Percentiles rank a stretch among this genome's conserved stretches.
Evolutionary conservation across 2,888 invertebrate genomes (phyloP).

Genomic region (Anagyrus pseudococci): DNA sequence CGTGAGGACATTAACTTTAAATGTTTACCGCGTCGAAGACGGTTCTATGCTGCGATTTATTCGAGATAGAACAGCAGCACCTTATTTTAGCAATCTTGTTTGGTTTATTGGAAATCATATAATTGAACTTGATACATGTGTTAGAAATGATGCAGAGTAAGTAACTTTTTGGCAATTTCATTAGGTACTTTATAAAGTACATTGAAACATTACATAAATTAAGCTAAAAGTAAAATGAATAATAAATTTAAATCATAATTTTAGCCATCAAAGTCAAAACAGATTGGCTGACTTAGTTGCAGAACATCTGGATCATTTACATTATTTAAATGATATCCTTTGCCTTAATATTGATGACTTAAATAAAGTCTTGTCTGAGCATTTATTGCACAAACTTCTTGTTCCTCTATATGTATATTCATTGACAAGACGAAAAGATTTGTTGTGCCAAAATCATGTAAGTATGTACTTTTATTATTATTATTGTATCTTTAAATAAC

Average conservation of each 20-base stretch:
- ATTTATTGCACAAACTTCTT: conserved; percentile 89
- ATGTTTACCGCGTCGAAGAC: conserved; percentile 95
- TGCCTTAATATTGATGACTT: conserved; percentile 89
- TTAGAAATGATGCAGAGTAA: conserved; percentile 95
- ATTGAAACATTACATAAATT: conserved; percentile 31
- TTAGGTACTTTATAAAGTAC: too few species aligned
- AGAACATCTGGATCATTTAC: conserved; percentile 95
- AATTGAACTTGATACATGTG: conserved; percentile 92
- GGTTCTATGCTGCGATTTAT: conserved; percentile 95
- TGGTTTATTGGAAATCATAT: conserved; percentile 99
- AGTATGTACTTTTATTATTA: conserved; percentile 47
- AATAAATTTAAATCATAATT: conserved; percentile 53
- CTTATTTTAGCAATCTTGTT: conserved; percentile 97
- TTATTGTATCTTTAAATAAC: not conserved
- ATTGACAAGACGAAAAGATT: conserved; percentile 65
- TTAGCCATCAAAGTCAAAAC: conserved; percentile 88
- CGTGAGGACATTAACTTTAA: conserved; percentile 94
- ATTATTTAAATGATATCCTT: conserved; percentile 96
- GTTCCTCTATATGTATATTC: conserved; percentile 95
- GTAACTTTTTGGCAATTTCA: conserved; percentile 63
- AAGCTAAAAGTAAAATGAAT: too few species aligned
- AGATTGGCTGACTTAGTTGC: conserved; percentile 93
- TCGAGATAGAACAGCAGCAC: conserved; percentile 94
- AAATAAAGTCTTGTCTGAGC: conserved; percentile 93
- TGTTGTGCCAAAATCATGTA: conserved; percentile 54